These are phyloP conservation scores for Lysiphlebus fabarum DNA, from an alignment of 1,140 invertebrate genomes.

Conservation along the genomic window DNA sequence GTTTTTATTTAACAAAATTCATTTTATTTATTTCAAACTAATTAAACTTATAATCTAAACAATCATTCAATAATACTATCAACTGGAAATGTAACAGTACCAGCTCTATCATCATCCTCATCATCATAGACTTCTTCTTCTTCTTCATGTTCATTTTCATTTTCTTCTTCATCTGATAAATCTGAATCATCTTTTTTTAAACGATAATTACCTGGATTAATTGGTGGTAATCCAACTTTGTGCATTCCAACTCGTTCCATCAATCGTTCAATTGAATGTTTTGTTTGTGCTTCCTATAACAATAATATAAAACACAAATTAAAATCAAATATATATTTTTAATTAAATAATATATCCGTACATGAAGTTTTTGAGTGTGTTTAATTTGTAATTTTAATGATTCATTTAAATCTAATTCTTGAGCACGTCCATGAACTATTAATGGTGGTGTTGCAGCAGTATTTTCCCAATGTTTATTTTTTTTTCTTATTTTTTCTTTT, in stretches of 20 bases:
- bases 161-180: constrained; percentile 31
- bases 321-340: no score
- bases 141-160: constrained; percentile 48
- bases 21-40: constrained; percentile 20
- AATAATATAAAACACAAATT: no score
- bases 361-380: constrained; percentile 46
- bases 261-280: constrained; percentile 53
- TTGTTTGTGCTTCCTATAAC: constrained; percentile 52
- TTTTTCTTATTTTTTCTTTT: constrained; percentile 61
- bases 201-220: constrained; percentile 34
- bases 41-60: background rate
- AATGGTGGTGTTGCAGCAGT: constrained; percentile 66
- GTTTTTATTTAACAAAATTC: constrained; percentile 22
- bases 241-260: constrained; percentile 37
- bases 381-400: constrained; percentile 59
- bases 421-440: constrained; percentile 56
- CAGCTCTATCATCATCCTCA: constrained; percentile 47
- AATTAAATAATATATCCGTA: constrained; percentile 27
- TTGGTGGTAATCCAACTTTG: constrained; percentile 29
- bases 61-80: constrained; percentile 32
- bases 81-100: constrained; percentile 48
- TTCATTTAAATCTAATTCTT: constrained; percentile 58
- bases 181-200: constrained; percentile 29
- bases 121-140: constrained; percentile 50
- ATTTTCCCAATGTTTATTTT: constrained; percentile 64